Evolutionary conservation across 2,797 vertebrate genomes (phyloP).

Genomic region (Karalla daura): DNA sequence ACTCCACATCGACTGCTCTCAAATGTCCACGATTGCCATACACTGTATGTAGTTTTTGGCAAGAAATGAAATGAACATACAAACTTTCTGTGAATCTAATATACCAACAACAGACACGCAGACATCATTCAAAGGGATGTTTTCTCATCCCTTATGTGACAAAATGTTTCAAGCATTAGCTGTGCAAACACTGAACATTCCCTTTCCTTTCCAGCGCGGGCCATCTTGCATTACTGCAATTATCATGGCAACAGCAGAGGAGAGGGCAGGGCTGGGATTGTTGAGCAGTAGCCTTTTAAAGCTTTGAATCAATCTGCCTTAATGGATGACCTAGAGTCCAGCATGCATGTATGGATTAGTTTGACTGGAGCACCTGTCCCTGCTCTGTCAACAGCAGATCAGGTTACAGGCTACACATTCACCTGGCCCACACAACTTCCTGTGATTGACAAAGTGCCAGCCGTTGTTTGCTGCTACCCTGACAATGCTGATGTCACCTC

Average conservation of each 20-base stretch:
- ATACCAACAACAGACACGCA: constrained; percentile 33
- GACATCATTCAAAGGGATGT: constrained; percentile 55
- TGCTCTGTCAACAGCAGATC: constrained; percentile 85
- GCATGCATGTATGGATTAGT: constrained; percentile 80
- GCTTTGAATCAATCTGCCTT: constrained; percentile 78
- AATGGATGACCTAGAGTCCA: constrained; percentile 78
- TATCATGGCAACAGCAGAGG: constrained; percentile 77
- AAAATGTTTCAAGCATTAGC: constrained; percentile 77
- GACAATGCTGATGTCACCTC: not conserved
- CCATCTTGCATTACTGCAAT: constrained; percentile 75
- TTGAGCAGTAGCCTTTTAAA: constrained; percentile 65
- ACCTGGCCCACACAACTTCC: constrained; percentile 75
- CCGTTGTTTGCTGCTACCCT: constrained; percentile 25
- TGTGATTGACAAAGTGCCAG: constrained; percentile 61
- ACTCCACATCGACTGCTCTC: not conserved
- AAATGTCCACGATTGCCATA: constrained; percentile 4
- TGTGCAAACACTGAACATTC: constrained; percentile 75
- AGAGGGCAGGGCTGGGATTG: constrained; percentile 63
- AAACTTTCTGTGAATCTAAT: constrained; percentile 23
- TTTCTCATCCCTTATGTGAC: constrained; percentile 50
- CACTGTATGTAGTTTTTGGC: not conserved
- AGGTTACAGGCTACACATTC: constrained; percentile 72
- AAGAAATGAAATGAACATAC: constrained; percentile 3
- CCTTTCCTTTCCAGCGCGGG: constrained; percentile 67
- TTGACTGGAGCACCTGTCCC: constrained; percentile 82